A percentile compares a stretch with the other conserved stretches of the same genome.
Evolutionary conservation across 2,113 vertebrate genomes (phyloP).

Genomic region (Diphyllodes magnificus): DNA sequence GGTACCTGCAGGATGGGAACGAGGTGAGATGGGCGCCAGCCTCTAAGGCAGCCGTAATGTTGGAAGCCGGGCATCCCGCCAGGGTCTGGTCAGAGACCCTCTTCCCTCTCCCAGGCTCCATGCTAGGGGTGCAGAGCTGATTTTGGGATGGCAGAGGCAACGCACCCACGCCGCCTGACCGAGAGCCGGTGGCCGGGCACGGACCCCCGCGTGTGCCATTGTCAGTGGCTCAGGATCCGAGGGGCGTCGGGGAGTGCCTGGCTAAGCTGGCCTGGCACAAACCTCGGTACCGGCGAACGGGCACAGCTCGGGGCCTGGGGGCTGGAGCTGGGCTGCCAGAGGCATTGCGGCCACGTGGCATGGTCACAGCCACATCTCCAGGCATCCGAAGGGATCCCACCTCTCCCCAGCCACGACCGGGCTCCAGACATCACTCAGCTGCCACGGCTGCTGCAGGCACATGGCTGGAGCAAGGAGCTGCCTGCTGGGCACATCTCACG

Average conservation of each 20-base stretch:
- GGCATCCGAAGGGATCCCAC: background rate
- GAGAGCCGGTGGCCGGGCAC: accelerated
- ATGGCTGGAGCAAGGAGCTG: background rate
- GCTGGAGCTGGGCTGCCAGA: background rate
- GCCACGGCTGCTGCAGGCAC: background rate
- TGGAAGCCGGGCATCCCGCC: accelerated
- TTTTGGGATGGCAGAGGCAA: background rate
- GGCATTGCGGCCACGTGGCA: background rate
- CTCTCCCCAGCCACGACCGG: accelerated
- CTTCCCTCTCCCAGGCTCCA: background rate
- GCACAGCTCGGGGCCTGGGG: accelerated
- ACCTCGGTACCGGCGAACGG: accelerated
- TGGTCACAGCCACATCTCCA: accelerated
- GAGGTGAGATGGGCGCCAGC: background rate
- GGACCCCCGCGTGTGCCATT: accelerated
- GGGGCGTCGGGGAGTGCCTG: accelerated
- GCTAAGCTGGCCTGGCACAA: background rate
- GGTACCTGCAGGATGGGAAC: accelerated
- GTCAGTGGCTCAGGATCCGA: accelerated
- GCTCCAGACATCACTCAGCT: background rate
- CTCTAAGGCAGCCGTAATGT: background rate
- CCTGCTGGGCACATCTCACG: background rate
- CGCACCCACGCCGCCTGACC: accelerated
- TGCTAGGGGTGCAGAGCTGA: background rate
- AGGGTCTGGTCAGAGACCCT: background rate